Evolutionary conservation across 2,113 vertebrate species (phyloP), one percentile per base, ranked within the genome.

Genomic region (Puffinus mauretanicus): DNA sequence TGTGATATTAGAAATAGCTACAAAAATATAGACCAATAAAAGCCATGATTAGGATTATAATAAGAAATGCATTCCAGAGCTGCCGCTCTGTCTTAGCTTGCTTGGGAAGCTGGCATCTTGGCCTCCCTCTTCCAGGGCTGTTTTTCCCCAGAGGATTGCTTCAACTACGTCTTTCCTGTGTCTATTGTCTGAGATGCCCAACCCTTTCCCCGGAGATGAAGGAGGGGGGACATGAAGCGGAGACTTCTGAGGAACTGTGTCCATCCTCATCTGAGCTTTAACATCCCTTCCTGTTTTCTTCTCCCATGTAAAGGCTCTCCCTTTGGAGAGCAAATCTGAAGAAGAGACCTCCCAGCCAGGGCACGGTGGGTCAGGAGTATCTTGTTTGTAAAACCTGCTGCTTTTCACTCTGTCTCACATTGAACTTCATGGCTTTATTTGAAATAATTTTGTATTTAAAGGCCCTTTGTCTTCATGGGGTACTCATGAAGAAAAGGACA

Each of bases 1-100:
- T 94, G 72, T 93, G 76, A 83, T 92, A 86, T 91, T 94, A 91
- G 91, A 93, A 94, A 92, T 83, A 96, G 76, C 51, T 88, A 47
- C 67, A 83, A 77, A 91, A 97, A 92, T 83, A 91, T 6, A 86
- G 89, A 80, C 91, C 67, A 86, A 91, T 61, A 76, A 85, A 73
- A 97, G 20, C 26, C 58, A 57, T 5, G 13, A 83, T 86, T 69
- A 72, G 40, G 65, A 83, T 88, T 69, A 34, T 72, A 93, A 64
- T 44, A 60, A 90, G 83, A 66, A 80, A 92, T 60, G 47, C 83
- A 94, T 95, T 97, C 96, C 96, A 83, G 83, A 91, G 86, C 70
- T 94, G 75, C 42, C 25, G 1, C 18, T 47, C 65, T 75, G 61
- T 61, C 67, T 70, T 66, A 54, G 51, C 66, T 47, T 64, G 52